Evolutionary conservation across 2,113 vertebrate genomes (phyloP).

Genomic region (Perca schrenkii): DNA sequence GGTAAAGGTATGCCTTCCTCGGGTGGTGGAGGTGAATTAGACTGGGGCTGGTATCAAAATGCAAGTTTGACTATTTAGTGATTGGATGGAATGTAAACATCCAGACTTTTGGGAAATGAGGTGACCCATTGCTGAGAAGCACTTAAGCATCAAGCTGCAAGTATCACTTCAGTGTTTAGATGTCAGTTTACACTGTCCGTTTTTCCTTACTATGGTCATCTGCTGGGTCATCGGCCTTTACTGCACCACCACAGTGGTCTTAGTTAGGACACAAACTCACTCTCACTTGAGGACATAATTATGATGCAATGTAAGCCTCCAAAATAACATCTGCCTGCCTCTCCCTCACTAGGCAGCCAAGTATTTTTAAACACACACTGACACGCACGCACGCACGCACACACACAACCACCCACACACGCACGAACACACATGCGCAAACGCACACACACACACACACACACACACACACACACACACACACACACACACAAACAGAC

Average conservation of each 20-base stretch:
- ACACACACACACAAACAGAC: too few relatives aligned
- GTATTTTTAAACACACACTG: conserved; percentile 73
- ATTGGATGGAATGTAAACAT: conserved; percentile 53
- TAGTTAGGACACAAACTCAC: conserved; percentile 33
- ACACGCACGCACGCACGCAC: conserved; percentile 17
- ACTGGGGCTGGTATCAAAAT: background rate
- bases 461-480: too few relatives aligned
- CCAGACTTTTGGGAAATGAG: conserved; percentile 25
- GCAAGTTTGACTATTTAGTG: background rate
- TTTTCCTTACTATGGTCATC: conserved; percentile 29
- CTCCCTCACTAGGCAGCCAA: conserved; percentile 65
- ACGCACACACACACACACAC: too few relatives aligned
- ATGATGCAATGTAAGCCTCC: conserved; percentile 66
- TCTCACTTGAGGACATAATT: conserved; percentile 65
- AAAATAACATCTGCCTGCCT: conserved; percentile 79
- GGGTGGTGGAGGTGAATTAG: background rate
- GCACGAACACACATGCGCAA: too few relatives aligned
- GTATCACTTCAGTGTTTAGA: conserved; percentile 36
- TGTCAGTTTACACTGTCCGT: conserved; percentile 13
- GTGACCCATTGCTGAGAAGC: conserved; percentile 14
- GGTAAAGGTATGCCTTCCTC: conserved; percentile 9
- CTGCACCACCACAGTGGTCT: conserved; percentile 22
- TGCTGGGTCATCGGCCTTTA: conserved; percentile 20
- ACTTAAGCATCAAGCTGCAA: conserved; percentile 11
- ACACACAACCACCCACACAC: background rate